Conservation (phyloP, 2,113 vertebrate genomes). For the Bettongia penicillata region DNA sequence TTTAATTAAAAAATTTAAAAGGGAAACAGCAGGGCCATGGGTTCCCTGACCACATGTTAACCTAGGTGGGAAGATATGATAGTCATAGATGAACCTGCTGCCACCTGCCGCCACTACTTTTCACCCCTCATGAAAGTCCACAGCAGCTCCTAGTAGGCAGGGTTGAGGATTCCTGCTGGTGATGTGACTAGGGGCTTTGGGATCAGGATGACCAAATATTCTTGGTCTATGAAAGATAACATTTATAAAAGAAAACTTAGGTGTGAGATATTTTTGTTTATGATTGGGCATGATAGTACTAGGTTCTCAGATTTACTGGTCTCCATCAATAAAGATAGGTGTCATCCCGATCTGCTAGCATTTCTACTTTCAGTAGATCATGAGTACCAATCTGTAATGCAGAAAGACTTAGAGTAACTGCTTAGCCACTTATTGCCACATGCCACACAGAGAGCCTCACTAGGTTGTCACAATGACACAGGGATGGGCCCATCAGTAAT, state of each 20-base stretch:
- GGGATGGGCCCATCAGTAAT: not conserved
- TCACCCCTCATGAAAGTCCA: not conserved
- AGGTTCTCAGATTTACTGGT: not conserved
- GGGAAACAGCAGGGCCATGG: not conserved
- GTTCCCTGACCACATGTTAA: not conserved
- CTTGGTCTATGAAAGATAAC: not conserved
- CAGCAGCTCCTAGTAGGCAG: not conserved
- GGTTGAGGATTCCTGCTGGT: not conserved
- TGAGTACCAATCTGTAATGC: not conserved
- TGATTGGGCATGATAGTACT: not conserved
- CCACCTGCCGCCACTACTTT: not conserved
- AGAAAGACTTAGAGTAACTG: not conserved
- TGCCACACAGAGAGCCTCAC: constrained; percentile 30
- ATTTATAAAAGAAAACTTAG: not conserved
- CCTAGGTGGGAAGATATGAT: not conserved
- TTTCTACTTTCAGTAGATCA: not conserved
- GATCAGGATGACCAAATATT: not conserved
- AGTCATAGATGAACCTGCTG: not conserved
- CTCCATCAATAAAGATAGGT: not conserved
- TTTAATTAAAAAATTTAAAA: too few relatives aligned
- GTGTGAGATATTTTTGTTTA: not conserved
- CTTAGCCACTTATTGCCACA: constrained; percentile 18
- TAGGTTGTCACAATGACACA: constrained; percentile 28
- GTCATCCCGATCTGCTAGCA: not conserved
- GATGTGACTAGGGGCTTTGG: not conserved